Conservation (phyloP, 2,888 invertebrate species). For the Lissocephala sabroskyi region DNA sequence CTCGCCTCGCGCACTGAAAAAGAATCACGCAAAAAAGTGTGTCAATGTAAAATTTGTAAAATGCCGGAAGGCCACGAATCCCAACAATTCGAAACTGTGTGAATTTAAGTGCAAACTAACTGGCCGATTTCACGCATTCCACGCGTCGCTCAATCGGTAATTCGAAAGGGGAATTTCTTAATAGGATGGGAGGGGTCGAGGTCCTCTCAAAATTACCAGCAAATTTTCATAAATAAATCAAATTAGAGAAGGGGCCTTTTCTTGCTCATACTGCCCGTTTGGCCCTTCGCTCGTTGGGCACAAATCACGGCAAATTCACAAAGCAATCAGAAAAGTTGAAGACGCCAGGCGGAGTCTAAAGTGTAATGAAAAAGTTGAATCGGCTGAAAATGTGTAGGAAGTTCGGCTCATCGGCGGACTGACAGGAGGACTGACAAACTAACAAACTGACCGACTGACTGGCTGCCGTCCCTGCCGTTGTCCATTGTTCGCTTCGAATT, state of each 20-base stretch:
- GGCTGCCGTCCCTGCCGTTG: neutral
- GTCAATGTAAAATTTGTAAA: neutral
- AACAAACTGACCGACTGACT: slow-evolving; percentile 5
- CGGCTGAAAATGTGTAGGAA: neutral
- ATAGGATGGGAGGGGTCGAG: too few relatives aligned
- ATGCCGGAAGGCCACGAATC: neutral
- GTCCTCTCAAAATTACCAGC: slow-evolving; percentile 26
- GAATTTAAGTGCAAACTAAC: too few relatives aligned
- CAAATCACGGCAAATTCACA: slow-evolving; percentile 54
- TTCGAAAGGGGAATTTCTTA: too few relatives aligned
- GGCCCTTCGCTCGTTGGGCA: too few relatives aligned
- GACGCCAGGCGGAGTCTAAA: slow-evolving; percentile 6
- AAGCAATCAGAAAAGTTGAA: slow-evolving; percentile 27
- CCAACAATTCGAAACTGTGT: too few relatives aligned
- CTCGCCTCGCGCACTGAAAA: too few relatives aligned
- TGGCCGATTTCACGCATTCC: too few relatives aligned
- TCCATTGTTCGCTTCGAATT: slow-evolving; percentile 34
- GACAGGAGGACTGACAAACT: neutral
- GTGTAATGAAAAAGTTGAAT: slow-evolving; percentile 33
- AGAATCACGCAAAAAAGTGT: too few relatives aligned
- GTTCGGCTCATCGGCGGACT: neutral
- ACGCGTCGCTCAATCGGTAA: too few relatives aligned
- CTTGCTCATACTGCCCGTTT: too few relatives aligned
- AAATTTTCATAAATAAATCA: slow-evolving; percentile 51
- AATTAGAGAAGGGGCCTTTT: slow-evolving; percentile 15